phyloP scores from a whole-genome alignment of 1,140 invertebrate species.

The Pseudomyrmex pallidus region DNA sequence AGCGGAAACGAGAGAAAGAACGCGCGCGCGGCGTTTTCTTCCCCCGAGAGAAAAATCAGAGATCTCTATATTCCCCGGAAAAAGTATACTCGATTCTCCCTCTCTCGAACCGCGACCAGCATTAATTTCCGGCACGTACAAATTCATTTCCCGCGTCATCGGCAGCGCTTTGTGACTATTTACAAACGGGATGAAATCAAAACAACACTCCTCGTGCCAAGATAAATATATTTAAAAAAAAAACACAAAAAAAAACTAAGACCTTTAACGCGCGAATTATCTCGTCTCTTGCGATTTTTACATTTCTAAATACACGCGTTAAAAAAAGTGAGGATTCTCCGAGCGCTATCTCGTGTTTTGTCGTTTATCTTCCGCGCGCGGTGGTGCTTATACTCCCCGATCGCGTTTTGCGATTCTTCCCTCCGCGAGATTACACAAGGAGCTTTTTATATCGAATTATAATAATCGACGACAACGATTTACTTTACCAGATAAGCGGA shows the following conservation, averaged over 20 bases:
- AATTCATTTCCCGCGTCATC: conserved; percentile 58
- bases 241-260: no score
- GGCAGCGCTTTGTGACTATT: conserved; percentile 35
- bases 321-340: no score
- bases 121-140: conserved; percentile 54
- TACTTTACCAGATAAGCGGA: conserved; percentile 86
- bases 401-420: background rate
- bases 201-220: no score
- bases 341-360: no score
- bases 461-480: conserved; percentile 26
- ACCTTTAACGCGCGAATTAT: background rate
- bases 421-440: background rate
- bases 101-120: background rate
- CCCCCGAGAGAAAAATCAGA: conserved; percentile 34
- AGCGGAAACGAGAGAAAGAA: background rate
- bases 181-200: conserved; percentile 14
- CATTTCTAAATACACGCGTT: background rate
- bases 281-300: background rate
- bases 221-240: conserved; percentile 26
- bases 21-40: background rate
- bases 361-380: no score
- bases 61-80: conserved; percentile 29
- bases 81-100: conserved; percentile 29
- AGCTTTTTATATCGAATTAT: background rate
- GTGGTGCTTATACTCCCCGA: background rate